phyloP scores from a whole-genome alignment of 1,140 invertebrate genomes.

The Acromyrmex heyeri region DNA sequence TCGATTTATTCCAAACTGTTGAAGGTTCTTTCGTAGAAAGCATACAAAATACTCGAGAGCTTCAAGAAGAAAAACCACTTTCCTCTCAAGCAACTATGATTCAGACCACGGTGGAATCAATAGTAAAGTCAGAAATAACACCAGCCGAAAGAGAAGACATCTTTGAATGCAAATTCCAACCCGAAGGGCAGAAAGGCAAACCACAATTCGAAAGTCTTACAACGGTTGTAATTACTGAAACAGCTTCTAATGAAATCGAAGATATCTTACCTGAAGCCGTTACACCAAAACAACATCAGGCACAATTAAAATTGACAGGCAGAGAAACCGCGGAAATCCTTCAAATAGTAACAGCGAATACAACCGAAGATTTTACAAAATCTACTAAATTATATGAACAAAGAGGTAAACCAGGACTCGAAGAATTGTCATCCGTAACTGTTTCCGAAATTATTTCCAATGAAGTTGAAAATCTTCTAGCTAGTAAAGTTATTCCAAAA shows the following conservation, averaged over 20 bases:
- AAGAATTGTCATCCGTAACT: constrained; percentile 76
- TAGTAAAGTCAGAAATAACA: constrained; percentile 83
- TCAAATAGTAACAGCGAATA: constrained; percentile 78
- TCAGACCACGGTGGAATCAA: constrained; percentile 84
- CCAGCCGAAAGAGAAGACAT: constrained; percentile 79
- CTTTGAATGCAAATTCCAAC: constrained; percentile 70
- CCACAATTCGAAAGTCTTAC: constrained; percentile 76
- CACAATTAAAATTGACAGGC: constrained; percentile 74
- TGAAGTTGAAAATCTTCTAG: constrained; percentile 77
- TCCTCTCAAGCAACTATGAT: constrained; percentile 81
- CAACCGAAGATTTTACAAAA: constrained; percentile 71
- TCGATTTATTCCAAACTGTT: constrained; percentile 80
- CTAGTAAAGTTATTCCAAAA: constrained; percentile 67
- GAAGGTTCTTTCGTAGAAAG: constrained; percentile 80
- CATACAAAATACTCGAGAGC: constrained; percentile 78
- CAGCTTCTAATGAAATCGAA: constrained; percentile 80
- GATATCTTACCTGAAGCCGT: constrained; percentile 64
- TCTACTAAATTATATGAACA: constrained; percentile 70
- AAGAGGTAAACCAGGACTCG: constrained; percentile 71
- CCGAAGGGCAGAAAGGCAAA: constrained; percentile 76
- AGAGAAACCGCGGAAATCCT: constrained; percentile 77
- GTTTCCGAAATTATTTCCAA: constrained; percentile 76
- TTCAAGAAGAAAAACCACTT: constrained; percentile 75
- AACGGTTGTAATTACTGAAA: constrained; percentile 79
- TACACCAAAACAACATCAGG: constrained; percentile 76